These are phyloP conservation scores for Athalia circularis DNA, from an alignment of 2,888 invertebrate genomes.

Conservation along the genomic window DNA sequence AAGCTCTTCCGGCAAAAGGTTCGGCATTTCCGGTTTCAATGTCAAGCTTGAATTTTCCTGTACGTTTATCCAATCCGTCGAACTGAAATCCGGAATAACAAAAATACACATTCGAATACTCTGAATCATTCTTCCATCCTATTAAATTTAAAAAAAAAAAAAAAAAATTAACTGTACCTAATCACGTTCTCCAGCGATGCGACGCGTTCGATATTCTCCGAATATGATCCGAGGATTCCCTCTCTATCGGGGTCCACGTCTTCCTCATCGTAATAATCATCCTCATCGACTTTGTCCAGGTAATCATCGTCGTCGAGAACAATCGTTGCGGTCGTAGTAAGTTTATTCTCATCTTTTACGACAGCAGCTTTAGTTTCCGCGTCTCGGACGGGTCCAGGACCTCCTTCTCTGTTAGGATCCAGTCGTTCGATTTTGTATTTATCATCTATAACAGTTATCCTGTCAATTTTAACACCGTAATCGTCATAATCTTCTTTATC, in stretches of 20 bases:
- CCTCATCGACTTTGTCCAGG: not conserved
- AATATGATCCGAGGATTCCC: conserved; percentile 36
- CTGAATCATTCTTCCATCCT: not conserved
- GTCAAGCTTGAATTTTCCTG: conserved; percentile 28
- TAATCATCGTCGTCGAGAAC: conserved; percentile 26
- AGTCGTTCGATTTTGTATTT: conserved; percentile 41
- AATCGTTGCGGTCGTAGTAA: conserved; percentile 48
- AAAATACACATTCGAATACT: conserved; percentile 45
- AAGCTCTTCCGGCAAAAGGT: conserved; percentile 50
- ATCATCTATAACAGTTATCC: conserved; percentile 20
- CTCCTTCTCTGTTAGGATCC: conserved; percentile 21
- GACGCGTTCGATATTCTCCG: not conserved
- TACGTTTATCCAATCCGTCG: conserved; percentile 24
- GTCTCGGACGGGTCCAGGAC: conserved; percentile 2
- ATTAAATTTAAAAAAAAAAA: not conserved
- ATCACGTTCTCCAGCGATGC: not conserved
- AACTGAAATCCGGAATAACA: conserved; percentile 8
- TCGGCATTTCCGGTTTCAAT: conserved; percentile 53
- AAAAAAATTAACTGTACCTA: not conserved
- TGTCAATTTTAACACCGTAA: not conserved
- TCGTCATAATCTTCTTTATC: not conserved
- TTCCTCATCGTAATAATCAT: conserved; percentile 18
- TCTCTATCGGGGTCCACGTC: conserved; percentile 17
- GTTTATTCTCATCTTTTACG: conserved; percentile 16
- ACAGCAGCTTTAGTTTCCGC: conserved; percentile 32